Conservation (phyloP, 2,888 invertebrate species). For the Noctua comes region DNA sequence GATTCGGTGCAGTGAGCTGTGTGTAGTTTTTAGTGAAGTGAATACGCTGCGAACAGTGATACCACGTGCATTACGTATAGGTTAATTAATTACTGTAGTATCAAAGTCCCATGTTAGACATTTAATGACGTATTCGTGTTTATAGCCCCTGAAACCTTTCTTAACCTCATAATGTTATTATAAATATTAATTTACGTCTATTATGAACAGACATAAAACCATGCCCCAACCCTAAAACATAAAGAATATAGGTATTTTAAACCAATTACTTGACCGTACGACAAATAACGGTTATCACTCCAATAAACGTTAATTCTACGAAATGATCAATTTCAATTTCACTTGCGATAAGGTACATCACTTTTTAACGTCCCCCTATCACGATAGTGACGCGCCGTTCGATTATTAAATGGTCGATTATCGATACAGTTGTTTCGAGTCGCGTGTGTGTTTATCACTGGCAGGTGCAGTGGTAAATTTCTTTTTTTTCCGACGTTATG, state of each 20-base stretch:
- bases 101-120: conserved; percentile 15
- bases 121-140: conserved; percentile 47
- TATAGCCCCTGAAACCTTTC: conserved; percentile 38
- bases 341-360: conserved; percentile 74
- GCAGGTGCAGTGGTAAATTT: conserved; percentile 75
- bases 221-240: conserved; percentile 8
- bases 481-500: conserved; percentile 65
- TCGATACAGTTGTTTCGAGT: conserved; percentile 83
- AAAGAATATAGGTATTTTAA: conserved; percentile 17
- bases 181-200: conserved; percentile 38
- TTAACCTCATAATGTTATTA: conserved; percentile 36
- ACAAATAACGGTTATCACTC: conserved; percentile 68
- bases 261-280: conserved; percentile 61
- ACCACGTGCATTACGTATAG: neutral
- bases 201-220: conserved; percentile 30
- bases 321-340: conserved; percentile 79
- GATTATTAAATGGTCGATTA: conserved; percentile 78
- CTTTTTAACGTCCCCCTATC: conserved; percentile 77
- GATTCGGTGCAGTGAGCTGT: conserved; percentile 38
- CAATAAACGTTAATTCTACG: conserved; percentile 64
- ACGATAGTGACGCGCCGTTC: conserved; percentile 76
- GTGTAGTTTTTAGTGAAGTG: conserved; percentile 41
- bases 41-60: neutral
- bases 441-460: conserved; percentile 79
- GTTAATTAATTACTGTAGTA: neutral